Evolutionary conservation across 2,113 vertebrate genomes (phyloP), one percentile per base, ranked within the genome.

Genomic region (Gobio gobio): DNA sequence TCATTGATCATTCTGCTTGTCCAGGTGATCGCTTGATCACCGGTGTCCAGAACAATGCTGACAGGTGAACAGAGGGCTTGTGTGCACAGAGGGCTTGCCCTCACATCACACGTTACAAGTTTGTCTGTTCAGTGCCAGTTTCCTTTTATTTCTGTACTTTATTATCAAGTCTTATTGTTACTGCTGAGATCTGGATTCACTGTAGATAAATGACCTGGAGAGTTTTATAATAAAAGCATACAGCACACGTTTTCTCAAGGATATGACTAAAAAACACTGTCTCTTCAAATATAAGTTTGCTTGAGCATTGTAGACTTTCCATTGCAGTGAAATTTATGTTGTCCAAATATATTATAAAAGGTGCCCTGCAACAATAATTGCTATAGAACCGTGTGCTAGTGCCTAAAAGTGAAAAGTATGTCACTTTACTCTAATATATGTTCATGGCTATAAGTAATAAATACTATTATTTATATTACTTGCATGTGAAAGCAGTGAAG

Each of bases 1-100:
- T 73, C 40, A 22, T 73, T 73, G 68, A 73, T 45, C 68, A 45
- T 73, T 73, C 68, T 73, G 36, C 68, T 43, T 73, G 70, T 73
- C 70, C 70, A 24, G 45, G 70, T 73, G 70, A 73, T 73, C 22
- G 22, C 22, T 73, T 73, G 70, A 73, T 73, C 70, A 73, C 43
- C 36, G 5, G 20, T 5, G 2, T 73, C 43, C 70, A 24, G 22
- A 12, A 47, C 12, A 8, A 22, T 73, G 43, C 70, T 47, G 43
- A 47, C 70, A 73, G 70, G 70, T 47, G 43, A 22, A 47, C 43
- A 7, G 22, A 73, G 22, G 36, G 36, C 36, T 45, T n/a, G 40
- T 20, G 70, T 47, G 70, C 43, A 7, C 43, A 7, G 22, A 73
- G 22, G 36, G 36, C 36, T 45, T n/a, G 40, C 20, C 40, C 10